Base-by-base conservation (phyloP, 2,113 vertebrate species). In the Hassar affinis region DNA sequence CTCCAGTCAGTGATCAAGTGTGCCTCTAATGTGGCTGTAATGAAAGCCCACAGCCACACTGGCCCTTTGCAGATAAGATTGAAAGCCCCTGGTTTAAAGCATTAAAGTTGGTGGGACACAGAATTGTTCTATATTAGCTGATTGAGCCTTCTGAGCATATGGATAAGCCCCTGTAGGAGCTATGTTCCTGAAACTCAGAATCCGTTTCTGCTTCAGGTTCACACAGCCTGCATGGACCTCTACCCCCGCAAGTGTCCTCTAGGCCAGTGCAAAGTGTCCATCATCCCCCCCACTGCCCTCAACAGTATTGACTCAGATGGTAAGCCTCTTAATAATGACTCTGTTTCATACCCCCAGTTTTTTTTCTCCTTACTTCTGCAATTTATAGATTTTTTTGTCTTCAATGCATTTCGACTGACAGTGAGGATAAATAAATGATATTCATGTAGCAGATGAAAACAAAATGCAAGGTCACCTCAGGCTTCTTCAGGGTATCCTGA, bases 301-400 rank as follows among this genome's bases (percentile, higher is more conserved):
- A 99, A 99, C 93, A 99, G 98, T 94, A 99, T 99, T 79, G 98
- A 99, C 90, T 99, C 97, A 3, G 98, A 99, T 59, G 98, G 98
- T 99, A 96, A 47, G 96, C 91, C 9, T 81, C 22, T 69, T 27
- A 51, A 30, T 81, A 18, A 45, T 54, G 0, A 5, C 10, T 45
- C 6, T 68, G 35, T 76, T 11, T 51, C 20, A 27, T 18, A 49
- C 0, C 25, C 57, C 17, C 8, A 54, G 0, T 1, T 30, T 20
- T 49, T 33, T 35, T 54, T 52, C 2, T 8, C 14, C 15, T 17
- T 6, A 68, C 62, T 7, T 66, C 20, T 15, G 22, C n/a, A 30
- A 30, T 75, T 51, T 30, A 15, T 12, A 35, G 30, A 12, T 35
- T 35, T 47, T 20, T 72, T 74, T 6, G 49, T 74, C 1, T 47